Evolutionary conservation across 2,797 vertebrate species (phyloP), one percentile per base, ranked within the genome.

Genomic region (Australoheros facetus): DNA sequence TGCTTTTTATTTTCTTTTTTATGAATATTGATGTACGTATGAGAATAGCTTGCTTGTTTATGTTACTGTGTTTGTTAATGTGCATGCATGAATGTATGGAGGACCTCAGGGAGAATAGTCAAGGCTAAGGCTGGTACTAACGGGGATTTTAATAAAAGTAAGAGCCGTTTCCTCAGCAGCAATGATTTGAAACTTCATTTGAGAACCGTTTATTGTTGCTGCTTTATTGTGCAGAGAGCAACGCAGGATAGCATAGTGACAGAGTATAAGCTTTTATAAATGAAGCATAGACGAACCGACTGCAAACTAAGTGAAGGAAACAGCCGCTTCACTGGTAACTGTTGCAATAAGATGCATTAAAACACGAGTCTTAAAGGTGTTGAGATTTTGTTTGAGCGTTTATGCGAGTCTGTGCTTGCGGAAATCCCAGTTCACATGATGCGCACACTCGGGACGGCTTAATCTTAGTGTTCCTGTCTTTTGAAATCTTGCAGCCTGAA

Each of bases 401-500:
- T 45, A 42, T 62, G 42, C 4, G 16, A 48, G 39, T 39, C 12
- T 45, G 12, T 21, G 26, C 28, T 23, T 21, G 69, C 21, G 56
- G 28, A 64, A 42, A 34, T 45, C 2, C 10, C 17, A 21, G 28
- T 69, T 28, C 23, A 12, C 14, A 71, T 5, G 7, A 4, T 26
- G 21, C 9, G 30, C 3, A n/a, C 2, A 21, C 8, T 51, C 14
- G 10, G 11, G 45, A 53, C 34, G 12, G 7, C 1, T 1, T 70
- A 7, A 80, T 64, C 19, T 23, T 2, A 55, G 14, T 55, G 2
- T 72, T 76, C 1, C 19, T 26, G 7, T 26, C 0, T 64, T 75
- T 53, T 85, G 3, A 80, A 2, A 85, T 12, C 34, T 34, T 88
- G 81, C 93, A 99, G 97, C 97, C 97, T 45, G 97, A 98, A 90